phyloP scores from a whole-genome alignment of 92 coral and sea anemone genomes.

The Zoanthus solanderi region DNA sequence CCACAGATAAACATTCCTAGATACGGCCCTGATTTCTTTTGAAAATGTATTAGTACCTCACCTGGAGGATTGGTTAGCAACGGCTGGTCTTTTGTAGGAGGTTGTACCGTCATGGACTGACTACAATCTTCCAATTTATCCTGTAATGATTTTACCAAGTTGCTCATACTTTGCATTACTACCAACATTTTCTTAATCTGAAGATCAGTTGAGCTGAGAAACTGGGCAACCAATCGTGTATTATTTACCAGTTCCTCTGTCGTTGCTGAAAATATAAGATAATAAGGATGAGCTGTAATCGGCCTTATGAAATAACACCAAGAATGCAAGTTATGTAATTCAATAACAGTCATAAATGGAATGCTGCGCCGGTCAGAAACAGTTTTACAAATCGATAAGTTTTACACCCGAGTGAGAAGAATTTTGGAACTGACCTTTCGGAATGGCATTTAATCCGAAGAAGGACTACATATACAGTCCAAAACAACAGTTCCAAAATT shows the following conservation, averaged over 20 bases:
- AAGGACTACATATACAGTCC: too few relatives aligned
- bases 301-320: neutral
- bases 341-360: too few relatives aligned
- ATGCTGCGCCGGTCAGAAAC: too few relatives aligned
- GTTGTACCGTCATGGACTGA: neutral
- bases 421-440: too few relatives aligned
- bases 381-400: too few relatives aligned
- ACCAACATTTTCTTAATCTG: constrained; percentile 31
- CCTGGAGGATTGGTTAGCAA: neutral
- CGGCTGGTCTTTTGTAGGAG: neutral
- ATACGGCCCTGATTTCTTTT: too few relatives aligned
- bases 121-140: neutral
- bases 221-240: constrained; percentile 3
- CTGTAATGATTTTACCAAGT: constrained; percentile 29
- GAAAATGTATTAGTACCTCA: neutral
- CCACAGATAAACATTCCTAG: too few relatives aligned
- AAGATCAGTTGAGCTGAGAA: constrained; percentile 37
- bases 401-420: too few relatives aligned
- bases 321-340: too few relatives aligned
- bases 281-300: neutral
- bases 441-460: too few relatives aligned
- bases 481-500: too few relatives aligned
- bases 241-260: constrained; percentile 20
- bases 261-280: neutral
- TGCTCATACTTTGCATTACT: constrained; percentile 36